These are phyloP conservation scores for Hylomyscus alleni DNA, from an alignment of 2,797 vertebrate genomes.

Conservation along the genomic window DNA sequence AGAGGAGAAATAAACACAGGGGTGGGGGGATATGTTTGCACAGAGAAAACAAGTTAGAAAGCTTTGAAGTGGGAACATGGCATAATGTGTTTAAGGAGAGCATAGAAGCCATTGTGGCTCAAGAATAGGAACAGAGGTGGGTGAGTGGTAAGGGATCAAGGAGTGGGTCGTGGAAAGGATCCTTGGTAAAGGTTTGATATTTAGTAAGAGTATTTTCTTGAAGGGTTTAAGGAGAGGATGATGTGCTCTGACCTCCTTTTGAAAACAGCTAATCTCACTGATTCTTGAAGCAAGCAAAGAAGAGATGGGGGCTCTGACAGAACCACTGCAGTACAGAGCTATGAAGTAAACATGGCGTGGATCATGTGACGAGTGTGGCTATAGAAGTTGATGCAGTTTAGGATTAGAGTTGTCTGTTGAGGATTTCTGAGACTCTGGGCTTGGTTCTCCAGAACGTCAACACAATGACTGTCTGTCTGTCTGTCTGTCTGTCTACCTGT, in stretches of 20 bases:
- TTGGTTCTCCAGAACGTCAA: not conserved
- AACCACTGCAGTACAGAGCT: not conserved
- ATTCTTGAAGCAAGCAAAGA: not conserved
- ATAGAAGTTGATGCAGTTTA: not conserved
- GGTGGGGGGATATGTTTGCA: not conserved
- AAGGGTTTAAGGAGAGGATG: constrained; percentile 31
- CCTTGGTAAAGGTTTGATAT: not conserved
- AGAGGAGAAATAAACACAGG: constrained; percentile 38
- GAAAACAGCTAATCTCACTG: constrained; percentile 28
- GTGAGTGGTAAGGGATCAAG: not conserved
- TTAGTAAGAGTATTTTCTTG: not conserved
- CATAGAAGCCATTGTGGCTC: not conserved
- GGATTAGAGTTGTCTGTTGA: not conserved
- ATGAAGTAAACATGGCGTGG: not conserved
- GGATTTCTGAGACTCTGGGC: not conserved
- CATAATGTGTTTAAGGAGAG: constrained; percentile 1
- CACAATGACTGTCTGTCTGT: not conserved
- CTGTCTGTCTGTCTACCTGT: not conserved
- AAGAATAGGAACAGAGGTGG: not conserved
- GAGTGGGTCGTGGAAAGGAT: not conserved
- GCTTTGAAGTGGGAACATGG: not conserved
- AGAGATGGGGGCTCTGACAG: not conserved
- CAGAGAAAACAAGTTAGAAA: not conserved
- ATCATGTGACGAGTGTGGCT: not conserved
- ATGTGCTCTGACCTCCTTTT: constrained; percentile 51